Conservation (phyloP, 2,797 vertebrate genomes). For the Phataginus tetradactyla region DNA sequence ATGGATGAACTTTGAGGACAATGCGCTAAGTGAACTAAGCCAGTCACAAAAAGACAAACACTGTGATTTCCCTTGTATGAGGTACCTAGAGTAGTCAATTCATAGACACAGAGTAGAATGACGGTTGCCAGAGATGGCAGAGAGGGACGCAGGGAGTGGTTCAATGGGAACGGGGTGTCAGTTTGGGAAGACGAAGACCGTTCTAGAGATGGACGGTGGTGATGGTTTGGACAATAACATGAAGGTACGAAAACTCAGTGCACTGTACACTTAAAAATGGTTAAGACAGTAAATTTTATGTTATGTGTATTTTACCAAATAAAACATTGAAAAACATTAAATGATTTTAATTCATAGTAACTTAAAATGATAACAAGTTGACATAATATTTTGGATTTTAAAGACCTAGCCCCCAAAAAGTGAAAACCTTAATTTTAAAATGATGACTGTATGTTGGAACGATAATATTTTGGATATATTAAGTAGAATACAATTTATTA, state of each 20-base stretch:
- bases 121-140: not conserved
- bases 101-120: not conserved
- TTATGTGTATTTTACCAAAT: not conserved
- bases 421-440: not conserved
- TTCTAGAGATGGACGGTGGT: not conserved
- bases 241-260: not conserved
- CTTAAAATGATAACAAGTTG: not conserved
- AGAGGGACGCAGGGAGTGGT: not conserved
- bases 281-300: not conserved
- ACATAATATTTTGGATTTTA: not conserved
- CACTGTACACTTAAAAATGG: not conserved
- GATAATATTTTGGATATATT: not conserved
- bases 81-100: not conserved
- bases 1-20: not conserved
- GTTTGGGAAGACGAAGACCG: not conserved
- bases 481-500: constrained; percentile 11
- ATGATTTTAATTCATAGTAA: not conserved
- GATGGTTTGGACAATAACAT: not conserved
- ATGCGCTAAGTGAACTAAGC: not conserved
- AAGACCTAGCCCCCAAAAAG: not conserved
- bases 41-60: not conserved
- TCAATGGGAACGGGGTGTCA: not conserved
- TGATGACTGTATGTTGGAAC: not conserved
- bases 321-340: not conserved
- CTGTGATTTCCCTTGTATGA: not conserved